Conservation (phyloP, 2,888 invertebrate genomes). For the Trypoxylon attenuatum region DNA sequence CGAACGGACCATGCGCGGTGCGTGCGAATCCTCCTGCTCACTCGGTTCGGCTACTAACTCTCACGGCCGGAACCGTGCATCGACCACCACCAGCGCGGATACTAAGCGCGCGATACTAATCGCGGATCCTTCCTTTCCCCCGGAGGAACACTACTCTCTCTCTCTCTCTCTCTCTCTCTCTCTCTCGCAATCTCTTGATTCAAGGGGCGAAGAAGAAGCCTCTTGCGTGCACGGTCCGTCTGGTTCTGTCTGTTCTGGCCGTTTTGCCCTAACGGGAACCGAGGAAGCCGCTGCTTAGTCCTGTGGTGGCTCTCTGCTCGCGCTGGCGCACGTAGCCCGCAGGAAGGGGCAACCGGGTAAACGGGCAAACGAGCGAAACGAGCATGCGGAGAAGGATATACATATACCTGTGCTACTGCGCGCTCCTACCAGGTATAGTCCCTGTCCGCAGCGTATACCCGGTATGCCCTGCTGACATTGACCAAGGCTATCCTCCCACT, state of each 20-base stretch:
- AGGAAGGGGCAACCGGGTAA: conserved; percentile 44
- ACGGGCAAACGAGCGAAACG: too few species aligned
- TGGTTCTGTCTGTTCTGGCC: too few species aligned
- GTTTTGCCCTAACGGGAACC: conserved; percentile 46
- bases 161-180: conserved; percentile 19
- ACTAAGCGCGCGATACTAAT: conserved; percentile 2
- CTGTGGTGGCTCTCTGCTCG: conserved; percentile 4
- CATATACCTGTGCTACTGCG: conserved; percentile 33
- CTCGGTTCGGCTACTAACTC: background rate
- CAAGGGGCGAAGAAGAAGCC: too few species aligned
- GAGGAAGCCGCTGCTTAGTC: conserved; percentile 30
- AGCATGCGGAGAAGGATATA: conserved; percentile 30
- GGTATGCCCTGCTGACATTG: conserved; percentile 25
- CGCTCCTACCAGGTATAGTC: too few species aligned
- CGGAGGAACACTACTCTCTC: too few species aligned
- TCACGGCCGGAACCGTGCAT: background rate
- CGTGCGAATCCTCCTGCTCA: conserved; percentile 30
- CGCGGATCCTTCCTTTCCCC: background rate
- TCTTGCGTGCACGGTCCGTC: background rate
- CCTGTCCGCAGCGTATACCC: too few species aligned
- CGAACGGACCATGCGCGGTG: conserved; percentile 42
- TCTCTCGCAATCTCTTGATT: conserved; percentile 29
- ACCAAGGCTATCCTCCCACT: too few species aligned
- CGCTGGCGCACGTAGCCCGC: background rate
- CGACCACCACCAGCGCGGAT: conserved; percentile 5